phyloP scores from a whole-genome alignment of 1,140 invertebrate species.

The Oedothorax gibbosus region DNA sequence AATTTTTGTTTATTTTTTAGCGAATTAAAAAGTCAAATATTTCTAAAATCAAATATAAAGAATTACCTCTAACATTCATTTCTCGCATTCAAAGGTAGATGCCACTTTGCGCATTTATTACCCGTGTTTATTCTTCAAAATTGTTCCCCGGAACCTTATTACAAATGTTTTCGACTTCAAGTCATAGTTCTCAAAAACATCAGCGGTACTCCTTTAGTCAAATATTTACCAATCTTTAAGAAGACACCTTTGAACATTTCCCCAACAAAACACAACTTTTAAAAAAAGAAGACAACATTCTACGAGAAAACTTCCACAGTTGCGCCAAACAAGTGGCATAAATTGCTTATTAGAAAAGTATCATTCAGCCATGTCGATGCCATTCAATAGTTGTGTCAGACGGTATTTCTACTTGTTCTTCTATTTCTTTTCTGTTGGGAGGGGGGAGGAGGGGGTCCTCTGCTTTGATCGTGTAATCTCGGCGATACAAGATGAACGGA shows the following conservation, averaged over 20 bases:
- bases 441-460: background rate
- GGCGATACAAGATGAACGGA: constrained; percentile 52
- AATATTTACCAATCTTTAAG: constrained; percentile 19
- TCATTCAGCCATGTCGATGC: constrained; percentile 5
- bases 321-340: constrained; percentile 40
- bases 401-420: constrained; percentile 9
- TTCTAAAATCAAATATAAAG: no score
- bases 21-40: no score
- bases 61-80: no score
- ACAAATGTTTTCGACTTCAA: no score
- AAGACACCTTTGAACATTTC: constrained; percentile 16
- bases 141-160: no score
- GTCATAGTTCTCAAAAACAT: no score
- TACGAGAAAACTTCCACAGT: background rate
- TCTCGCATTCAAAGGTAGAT: no score
- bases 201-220: constrained; percentile 3
- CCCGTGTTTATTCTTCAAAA: no score
- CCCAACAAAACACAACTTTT: constrained; percentile 27
- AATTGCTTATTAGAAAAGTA: constrained; percentile 52
- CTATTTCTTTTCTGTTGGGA: constrained; percentile 27
- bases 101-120: no score
- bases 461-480: constrained; percentile 55
- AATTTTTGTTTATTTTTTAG: no score
- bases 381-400: constrained; percentile 14
- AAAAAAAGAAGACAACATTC: background rate